Percentiles rank a stretch among this genome's conserved stretches.
Evolutionary conservation across 2,113 vertebrate genomes (phyloP).

Genomic region (Tursiops truncatus): DNA sequence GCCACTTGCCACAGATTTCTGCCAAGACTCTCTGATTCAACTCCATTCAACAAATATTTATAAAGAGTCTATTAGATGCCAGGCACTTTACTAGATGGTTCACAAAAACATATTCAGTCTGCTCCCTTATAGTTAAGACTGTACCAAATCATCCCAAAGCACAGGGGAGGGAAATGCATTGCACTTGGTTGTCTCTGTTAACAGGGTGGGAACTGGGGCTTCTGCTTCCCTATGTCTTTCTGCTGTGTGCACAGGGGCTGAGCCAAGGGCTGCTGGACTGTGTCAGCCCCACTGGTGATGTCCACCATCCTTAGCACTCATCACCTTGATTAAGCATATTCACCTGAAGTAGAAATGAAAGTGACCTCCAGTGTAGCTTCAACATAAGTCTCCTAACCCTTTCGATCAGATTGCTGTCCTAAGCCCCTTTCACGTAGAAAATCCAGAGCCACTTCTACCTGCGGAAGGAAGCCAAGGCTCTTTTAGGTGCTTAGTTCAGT

Average conservation of each 20-base stretch:
- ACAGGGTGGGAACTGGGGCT: neutral
- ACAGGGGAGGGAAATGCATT: neutral
- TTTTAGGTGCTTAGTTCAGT: neutral
- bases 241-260: neutral
- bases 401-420: neutral
- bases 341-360: neutral
- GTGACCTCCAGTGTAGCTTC: neutral
- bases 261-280: neutral
- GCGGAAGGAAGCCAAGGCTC: neutral
- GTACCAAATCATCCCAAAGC: neutral
- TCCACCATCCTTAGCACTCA: neutral
- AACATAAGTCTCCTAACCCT: neutral
- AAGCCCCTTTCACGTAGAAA: neutral
- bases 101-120: neutral
- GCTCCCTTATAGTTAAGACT: neutral
- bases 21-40: neutral
- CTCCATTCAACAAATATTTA: neutral
- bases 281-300: neutral
- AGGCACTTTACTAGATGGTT: neutral
- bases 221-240: neutral
- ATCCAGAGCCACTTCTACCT: neutral
- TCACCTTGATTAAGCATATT: neutral
- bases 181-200: neutral
- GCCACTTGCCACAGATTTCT: neutral
- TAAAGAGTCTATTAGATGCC: neutral